These are phyloP conservation scores for Pemphredon lugubris DNA, from an alignment of 2,888 invertebrate species.

Conservation along the genomic window DNA sequence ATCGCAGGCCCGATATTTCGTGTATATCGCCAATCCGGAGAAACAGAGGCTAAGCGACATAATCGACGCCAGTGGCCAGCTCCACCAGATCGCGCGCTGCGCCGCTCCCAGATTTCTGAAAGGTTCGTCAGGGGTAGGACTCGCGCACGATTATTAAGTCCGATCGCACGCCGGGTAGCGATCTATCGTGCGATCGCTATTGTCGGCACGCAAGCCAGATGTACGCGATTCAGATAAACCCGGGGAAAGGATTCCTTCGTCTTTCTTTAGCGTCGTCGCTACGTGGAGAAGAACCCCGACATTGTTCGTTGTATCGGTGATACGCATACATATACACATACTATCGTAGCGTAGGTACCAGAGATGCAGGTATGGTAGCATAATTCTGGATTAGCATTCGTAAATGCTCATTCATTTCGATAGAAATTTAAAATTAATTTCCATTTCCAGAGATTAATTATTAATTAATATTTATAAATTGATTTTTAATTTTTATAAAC, in stretches of 20 bases:
- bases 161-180: slow-evolving; percentile 10
- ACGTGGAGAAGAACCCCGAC: not conserved
- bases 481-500: too few species aligned
- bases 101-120: slow-evolving; percentile 85
- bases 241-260: slow-evolving; percentile 32
- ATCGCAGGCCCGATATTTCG: slow-evolving; percentile 91
- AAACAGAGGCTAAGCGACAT: slow-evolving; percentile 87
- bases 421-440: too few species aligned
- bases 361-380: too few species aligned
- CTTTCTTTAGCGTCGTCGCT: slow-evolving; percentile 25
- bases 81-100: slow-evolving; percentile 89
- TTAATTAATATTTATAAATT: too few species aligned
- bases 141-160: slow-evolving; percentile 12
- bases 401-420: too few species aligned
- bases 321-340: too few species aligned
- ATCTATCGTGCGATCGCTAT: slow-evolving; percentile 48
- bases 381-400: too few species aligned
- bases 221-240: slow-evolving; percentile 38
- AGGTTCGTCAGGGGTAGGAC: not conserved
- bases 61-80: slow-evolving; percentile 88
- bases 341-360: too few species aligned
- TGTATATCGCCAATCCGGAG: slow-evolving; percentile 91
- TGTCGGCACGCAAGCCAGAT: slow-evolving; percentile 45
- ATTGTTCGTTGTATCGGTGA: not conserved
- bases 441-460: too few species aligned